Evolutionary conservation across 53 echinoderm and acorn worm genomes (phyloP).

Genomic region (Antedon mediterranea): DNA sequence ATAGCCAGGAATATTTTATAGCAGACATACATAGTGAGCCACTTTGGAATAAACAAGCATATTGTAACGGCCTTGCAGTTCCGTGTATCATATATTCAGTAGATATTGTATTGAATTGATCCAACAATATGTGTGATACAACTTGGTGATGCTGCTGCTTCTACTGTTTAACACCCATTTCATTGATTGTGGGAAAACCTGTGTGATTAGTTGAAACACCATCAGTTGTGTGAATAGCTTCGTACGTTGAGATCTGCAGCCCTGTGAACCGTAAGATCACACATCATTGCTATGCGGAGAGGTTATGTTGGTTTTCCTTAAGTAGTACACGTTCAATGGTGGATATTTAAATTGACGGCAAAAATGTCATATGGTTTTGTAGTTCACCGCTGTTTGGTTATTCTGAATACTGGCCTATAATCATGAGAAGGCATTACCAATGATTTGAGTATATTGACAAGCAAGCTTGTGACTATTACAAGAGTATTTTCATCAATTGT

Average conservation of each 20-base stretch:
- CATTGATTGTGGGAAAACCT: conserved; percentile 1
- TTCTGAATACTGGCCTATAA: not conserved
- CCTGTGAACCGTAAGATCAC: not conserved
- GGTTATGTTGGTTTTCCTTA: not conserved
- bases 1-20: not conserved
- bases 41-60: not conserved
- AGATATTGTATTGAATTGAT: not conserved
- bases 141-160: not conserved
- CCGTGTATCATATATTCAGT: not conserved
- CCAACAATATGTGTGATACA: not conserved
- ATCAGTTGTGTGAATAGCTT: no score
- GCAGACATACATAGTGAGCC: not conserved
- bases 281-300: not conserved
- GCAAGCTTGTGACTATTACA: not conserved
- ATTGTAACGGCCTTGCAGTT: not conserved
- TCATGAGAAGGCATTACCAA: not conserved
- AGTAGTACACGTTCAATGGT: not conserved
- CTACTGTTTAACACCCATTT: not conserved
- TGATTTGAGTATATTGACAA: not conserved
- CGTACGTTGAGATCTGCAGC: not conserved
- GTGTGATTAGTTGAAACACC: not conserved
- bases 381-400: not conserved
- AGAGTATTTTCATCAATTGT: not conserved
- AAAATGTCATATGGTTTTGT: not conserved
- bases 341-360: not conserved